Evolutionary conservation across 1,140 invertebrate species (phyloP), one percentile per base, ranked within the genome.

Genomic region (Euura saliciscinereae): DNA sequence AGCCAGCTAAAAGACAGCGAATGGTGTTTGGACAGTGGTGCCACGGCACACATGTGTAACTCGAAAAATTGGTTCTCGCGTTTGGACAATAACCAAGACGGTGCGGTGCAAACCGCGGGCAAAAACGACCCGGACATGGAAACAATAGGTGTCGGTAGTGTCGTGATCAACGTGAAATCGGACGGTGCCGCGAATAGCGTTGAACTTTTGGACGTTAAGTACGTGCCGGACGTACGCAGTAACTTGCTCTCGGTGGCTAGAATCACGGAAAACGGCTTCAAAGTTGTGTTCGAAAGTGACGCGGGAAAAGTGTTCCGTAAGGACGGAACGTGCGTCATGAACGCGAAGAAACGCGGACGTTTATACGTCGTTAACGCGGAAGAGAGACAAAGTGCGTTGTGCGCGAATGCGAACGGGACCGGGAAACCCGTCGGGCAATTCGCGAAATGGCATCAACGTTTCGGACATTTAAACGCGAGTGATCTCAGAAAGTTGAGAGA

Each of bases 11-110:
- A n/a, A n/a, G n/a, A n/a, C 5, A 51, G 46, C 11, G 46, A 51
- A 6, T 79, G 76, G 79, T 80, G 72, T 45, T 66, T 82, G 0
- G 79, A 80, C 10, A 80, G 78, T 10, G 79, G 75, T 0, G 76
- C 75, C 2, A 80, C 79, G 0, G 70, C 43, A 6, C 77, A 80
- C 13, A 79, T 78, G 76, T 78, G 73, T 4, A 74, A 75, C 4
- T 7, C 75, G 6, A 71, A 71, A 72, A 8, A 69, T 13, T 75
- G 73, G 28, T 79, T 81, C 43, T 44, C 8, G 0, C 4, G 1
- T 0, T 44, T 77, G 2, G 44, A 75, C 4, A 42, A 68, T 43
- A 66, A 66, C 46, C 45, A 46, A n/a, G 3, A 69, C 68, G 68
- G 66, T 3, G 73, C 64, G 46, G 70, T 77, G 8, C 76, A 74